Evolutionary conservation across 2,888 invertebrate species (phyloP), one percentile per base, ranked within the genome.

Genomic region (Lissocephala sabroskyi): DNA sequence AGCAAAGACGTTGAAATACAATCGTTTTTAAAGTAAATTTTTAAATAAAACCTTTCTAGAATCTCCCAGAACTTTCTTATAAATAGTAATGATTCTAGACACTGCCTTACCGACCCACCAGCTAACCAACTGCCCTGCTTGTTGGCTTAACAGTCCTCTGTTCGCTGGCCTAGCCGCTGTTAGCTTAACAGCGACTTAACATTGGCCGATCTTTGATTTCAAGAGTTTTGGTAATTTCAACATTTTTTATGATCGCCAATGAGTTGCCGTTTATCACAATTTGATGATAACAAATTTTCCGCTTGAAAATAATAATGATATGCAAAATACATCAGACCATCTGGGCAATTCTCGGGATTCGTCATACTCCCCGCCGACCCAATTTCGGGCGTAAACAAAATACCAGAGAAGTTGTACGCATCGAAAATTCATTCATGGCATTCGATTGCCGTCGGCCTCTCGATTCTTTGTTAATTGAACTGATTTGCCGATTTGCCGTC

Each of bases 381-480:
- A 42, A 42, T 42, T 42, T 30, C 42, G 41, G 28, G 33, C 37
- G 65, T 57, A 67, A 71, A 64, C 64, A 71, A 67, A 71, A 37
- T 50, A 50, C 18, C 37, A 33, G 29, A 18, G 26, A 45, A 6
- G n/a, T n/a, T n/a, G n/a, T n/a, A n/a, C n/a, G n/a, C n/a, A n/a
- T n/a, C 7, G 23, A 23, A 35, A 54, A 42, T 60, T 62, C 65
- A 65, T 62, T 59, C 56, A 74, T 74, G 74, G 54, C 51, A 53
- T 53, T 50, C 45, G 47, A 28, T 62, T 60, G 11, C 13, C 13
- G 30, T 16, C 23, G 7, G 23, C 7, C 4, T 5, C 7, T 23
- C 7, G 13, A 16, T 61, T 47, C 52, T 51, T 46, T 26, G 50
- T 58, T 71, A 67, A 67, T 67, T 67, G 66, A 66, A 75, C 52